These are phyloP conservation scores for Acanthosepion lycidas DNA, from an alignment of 2,888 invertebrate species.

Conservation along the genomic window DNA sequence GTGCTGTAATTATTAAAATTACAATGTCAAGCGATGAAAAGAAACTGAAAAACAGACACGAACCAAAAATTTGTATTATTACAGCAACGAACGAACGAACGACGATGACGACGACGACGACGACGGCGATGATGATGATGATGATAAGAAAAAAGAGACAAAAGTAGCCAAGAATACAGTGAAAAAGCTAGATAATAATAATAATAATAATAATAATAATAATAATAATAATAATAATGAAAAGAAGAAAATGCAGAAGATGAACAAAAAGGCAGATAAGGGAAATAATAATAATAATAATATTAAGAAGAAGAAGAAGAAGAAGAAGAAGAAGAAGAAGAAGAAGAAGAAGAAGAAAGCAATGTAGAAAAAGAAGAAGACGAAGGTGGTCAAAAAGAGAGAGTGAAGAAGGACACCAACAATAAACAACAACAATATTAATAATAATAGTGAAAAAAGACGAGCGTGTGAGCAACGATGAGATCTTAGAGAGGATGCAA, in stretches of 20 bases:
- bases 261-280: not conserved
- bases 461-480: too few relatives aligned
- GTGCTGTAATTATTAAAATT: too few relatives aligned
- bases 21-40: too few relatives aligned
- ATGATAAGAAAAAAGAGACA: not conserved
- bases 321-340: not conserved
- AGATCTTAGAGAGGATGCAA: too few relatives aligned
- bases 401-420: too few relatives aligned
- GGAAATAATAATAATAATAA: not conserved
- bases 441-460: too few relatives aligned
- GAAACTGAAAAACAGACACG: not conserved
- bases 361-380: not conserved
- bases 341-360: not conserved
- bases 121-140: not conserved
- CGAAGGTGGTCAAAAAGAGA: accelerated
- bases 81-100: too few relatives aligned
- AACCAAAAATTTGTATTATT: too few relatives aligned
- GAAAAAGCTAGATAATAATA: not conserved
- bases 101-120: too few relatives aligned
- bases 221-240: not conserved
- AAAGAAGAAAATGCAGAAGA: too few relatives aligned
- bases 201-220: not conserved
- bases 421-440: too few relatives aligned
- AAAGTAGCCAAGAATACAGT: not conserved
- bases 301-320: not conserved